These are phyloP conservation scores for human DNA, from an alignment of 2,113 vertebrate species.

Conservation along the genomic window GRCh38 chr11:130842001-130842500, in stretches of 20 bases:
- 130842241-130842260: not conserved
- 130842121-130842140: not conserved
- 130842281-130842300: not conserved
- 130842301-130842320: conserved; percentile 18
- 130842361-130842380: not conserved
- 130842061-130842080: not conserved
- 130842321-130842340: not conserved
- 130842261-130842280: not conserved
- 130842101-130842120: not conserved
- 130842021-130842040: not conserved
- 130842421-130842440: not conserved
- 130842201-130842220: not conserved
- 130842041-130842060: conserved; percentile 15
- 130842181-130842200: not conserved
- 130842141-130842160: not conserved
- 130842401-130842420: not conserved
- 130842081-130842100: not conserved
- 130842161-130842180: not conserved
- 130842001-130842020: not conserved
- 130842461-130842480: not conserved
- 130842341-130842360: not conserved
- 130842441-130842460: not conserved
- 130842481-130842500: not conserved
- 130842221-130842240: not conserved
- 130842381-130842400: not conserved